Base-by-base conservation (phyloP, 2,113 vertebrate species). In the Eudyptes chrysolophus region DNA sequence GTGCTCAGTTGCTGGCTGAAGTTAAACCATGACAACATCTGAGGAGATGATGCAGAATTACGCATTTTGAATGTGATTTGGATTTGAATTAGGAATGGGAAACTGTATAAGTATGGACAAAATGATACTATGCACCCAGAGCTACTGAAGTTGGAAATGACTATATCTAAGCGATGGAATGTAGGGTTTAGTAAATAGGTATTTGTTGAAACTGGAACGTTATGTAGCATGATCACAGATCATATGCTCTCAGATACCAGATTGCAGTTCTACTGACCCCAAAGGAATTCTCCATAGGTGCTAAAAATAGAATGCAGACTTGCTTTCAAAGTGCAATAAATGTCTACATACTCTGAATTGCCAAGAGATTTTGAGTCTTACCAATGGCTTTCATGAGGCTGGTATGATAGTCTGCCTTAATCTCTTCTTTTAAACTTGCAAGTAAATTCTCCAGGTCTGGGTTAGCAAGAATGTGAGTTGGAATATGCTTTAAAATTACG, bases 341-440 rank as follows among this genome's bases (percentile, higher is more conserved):
- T 22, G 13, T 20, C 62, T 78, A 40, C 13, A 12, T 2, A 40
- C 4, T 51, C 64, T 44, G n/a, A 94, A 84, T 9, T 19, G 30
- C n/a, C 29, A 65, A 46, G 20, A 87, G 36, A 36, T 24, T 75
- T 74, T 52, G 29, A 69, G 32, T 70, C 97, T 98, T 98, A 99
- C 99, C 99, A 65, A 99, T 99, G 92, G 98, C 98, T 98, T 99
- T 99, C 98, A 97, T 98, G 86, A 99, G 97, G 93, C 98, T 97
- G 10, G 80, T 94, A 84, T 44, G 36, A 94, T 99, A 99, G 96
- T 98, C 97, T 22, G 52, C 68, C 79, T 98, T 94, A 95, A 99
- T 96, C 94, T 99, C 99, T 71, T 98, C 95, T 92, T 96, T 66
- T 40, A 99, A 96, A 58, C 64, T 27, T 8, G 34, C 54, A 75